Evolutionary conservation across 2,113 vertebrate genomes (phyloP), one percentile per base, ranked within the genome.

Genomic region (Syngnathoides biaculeatus): DNA sequence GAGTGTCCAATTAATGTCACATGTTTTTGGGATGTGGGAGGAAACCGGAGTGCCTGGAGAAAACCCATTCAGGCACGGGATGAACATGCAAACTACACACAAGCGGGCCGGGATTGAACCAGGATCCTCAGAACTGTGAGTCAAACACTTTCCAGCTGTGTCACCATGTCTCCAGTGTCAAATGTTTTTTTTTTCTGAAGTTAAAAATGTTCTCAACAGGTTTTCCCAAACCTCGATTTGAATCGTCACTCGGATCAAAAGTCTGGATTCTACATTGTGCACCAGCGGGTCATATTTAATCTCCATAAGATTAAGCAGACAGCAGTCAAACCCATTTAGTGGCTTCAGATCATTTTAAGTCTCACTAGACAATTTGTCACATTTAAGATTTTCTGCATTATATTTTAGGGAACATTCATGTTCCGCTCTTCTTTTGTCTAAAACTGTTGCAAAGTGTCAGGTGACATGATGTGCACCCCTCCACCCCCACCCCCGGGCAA

Each of bases 321-420:
- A 68, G 74, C 74, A 71, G 50, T 76, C 75, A 86, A 76, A 79
- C 69, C 67, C 14, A 69, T 74, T 84, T 73, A 81, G 61, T 57
- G 43, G 65, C 71, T 74, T 79, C 65, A 72, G 62, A 68, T 66
- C 27, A 42, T 75, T 73, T 81, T 85, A 77, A 69, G 72, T 79
- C 65, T 77, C 69, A 74, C 70, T 64, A 73, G 69, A 67, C 67
- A 69, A 79, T 74, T 79, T 79, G 78, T 81, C 71, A 69, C 71
- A 53, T 81, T 63, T 71, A 53, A 70, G 71, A 74, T 66, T 61
- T 39, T 74, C 70, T 63, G 58, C 77, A 48, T 58, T 68, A 43
- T 26, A 62, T 45, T 42, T 43, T 9, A 43, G 22, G 24, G 40
- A 62, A 40, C 59, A 62, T 62, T 43, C 4, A 69, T 39, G 57